Conservation (phyloP, 2,113 vertebrate species). For the Lagopus leucura region DNA sequence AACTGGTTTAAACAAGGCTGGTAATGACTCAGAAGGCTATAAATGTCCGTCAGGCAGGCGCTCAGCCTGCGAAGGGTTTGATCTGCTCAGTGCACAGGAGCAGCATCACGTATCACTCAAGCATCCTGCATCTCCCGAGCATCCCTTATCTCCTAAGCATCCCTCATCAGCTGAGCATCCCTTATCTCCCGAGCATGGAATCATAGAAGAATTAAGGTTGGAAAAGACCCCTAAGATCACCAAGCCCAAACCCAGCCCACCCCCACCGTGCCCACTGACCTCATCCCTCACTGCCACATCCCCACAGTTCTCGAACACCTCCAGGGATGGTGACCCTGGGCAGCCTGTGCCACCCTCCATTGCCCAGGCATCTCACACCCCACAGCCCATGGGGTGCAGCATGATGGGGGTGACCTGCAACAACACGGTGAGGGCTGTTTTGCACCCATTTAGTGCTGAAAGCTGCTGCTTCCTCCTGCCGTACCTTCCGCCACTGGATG, state of each 20-base stretch:
- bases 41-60: constrained; percentile 50
- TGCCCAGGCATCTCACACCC: not conserved
- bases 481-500: not conserved
- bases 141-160: not conserved
- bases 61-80: not conserved
- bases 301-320: no score
- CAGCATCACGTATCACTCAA: not conserved
- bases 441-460: rapidly evolving
- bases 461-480: not conserved
- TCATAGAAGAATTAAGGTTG: no score
- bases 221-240: no score
- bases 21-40: constrained; percentile 69
- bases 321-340: no score
- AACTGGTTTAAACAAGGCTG: constrained; percentile 66
- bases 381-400: no score
- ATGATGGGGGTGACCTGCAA: not conserved
- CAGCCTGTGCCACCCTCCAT: no score
- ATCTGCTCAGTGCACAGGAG: not conserved
- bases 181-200: not conserved
- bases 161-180: not conserved
- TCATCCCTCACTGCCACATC: no score
- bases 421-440: not conserved
- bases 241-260: no score
- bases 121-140: not conserved
- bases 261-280: no score